Percentiles rank a stretch among this genome's conserved stretches.
Evolutionary conservation across 1,140 invertebrate species (phyloP).

Genomic region (Grapholita molesta): DNA sequence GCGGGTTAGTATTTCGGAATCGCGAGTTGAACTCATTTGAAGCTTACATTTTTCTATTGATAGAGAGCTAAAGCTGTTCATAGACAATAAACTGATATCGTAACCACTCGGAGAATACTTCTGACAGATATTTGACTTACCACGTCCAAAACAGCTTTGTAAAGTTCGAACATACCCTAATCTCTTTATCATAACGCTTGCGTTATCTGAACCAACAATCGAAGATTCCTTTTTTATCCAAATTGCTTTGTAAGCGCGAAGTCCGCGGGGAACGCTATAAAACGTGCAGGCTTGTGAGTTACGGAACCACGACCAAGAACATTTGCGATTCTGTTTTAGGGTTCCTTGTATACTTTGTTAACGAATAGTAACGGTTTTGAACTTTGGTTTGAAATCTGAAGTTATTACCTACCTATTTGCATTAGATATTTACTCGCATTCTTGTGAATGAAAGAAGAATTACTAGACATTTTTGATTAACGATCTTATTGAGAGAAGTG

Average conservation of each 20-base stretch:
- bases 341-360: neutral
- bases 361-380: neutral
- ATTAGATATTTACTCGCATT: too few relatives aligned
- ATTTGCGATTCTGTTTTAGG: neutral
- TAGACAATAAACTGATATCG: neutral
- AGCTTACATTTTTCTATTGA: too few relatives aligned
- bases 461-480: too few relatives aligned
- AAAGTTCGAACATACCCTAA: neutral
- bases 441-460: too few relatives aligned
- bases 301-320: neutral
- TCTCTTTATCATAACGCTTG: neutral
- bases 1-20: too few relatives aligned
- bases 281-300: neutral
- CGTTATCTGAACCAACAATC: neutral
- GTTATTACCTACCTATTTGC: too few relatives aligned
- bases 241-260: neutral
- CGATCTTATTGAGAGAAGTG: too few relatives aligned
- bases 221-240: conserved; percentile 8
- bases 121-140: neutral
- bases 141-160: neutral
- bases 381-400: too few relatives aligned
- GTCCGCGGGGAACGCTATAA: conserved; percentile 5
- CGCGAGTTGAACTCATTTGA: too few relatives aligned
- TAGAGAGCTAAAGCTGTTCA: too few relatives aligned
- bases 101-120: neutral